These are phyloP conservation scores for Paraescarpia echinospica DNA, from an alignment of 1,140 invertebrate species.

Conservation along the genomic window DNA sequence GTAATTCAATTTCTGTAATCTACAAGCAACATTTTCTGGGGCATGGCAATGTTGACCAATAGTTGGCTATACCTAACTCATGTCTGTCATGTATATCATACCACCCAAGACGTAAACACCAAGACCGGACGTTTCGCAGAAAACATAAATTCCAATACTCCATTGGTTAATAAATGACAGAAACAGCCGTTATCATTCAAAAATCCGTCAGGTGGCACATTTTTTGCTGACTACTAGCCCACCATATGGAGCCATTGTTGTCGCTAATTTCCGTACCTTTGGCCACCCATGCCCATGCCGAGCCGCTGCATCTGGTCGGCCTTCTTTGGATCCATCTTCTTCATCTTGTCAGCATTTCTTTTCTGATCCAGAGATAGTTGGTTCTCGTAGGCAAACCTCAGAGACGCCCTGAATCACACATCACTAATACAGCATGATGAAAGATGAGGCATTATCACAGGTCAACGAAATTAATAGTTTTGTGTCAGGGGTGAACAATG, in stretches of 20 bases:
- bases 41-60: too few species aligned
- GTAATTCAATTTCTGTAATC: too few species aligned
- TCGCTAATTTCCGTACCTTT: too few species aligned
- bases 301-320: slow-evolving; percentile 87
- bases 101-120: slow-evolving; percentile 13
- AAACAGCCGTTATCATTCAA: neutral
- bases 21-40: too few species aligned
- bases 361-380: slow-evolving; percentile 72
- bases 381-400: slow-evolving; percentile 88
- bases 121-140: neutral
- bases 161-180: neutral
- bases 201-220: neutral
- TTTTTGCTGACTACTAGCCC: neutral
- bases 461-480: too few species aligned
- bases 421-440: too few species aligned
- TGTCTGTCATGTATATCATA: too few species aligned
- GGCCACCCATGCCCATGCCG: slow-evolving; percentile 83
- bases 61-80: too few species aligned
- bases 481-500: too few species aligned
- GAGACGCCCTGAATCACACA: slow-evolving; percentile 63
- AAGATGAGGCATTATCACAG: too few species aligned
- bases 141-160: neutral
- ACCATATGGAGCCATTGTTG: too few species aligned
- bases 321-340: slow-evolving; percentile 80
- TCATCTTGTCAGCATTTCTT: slow-evolving; percentile 77